Base-by-base conservation (phyloP, 2,113 vertebrate species). In the Gymnorhina tibicen region DNA sequence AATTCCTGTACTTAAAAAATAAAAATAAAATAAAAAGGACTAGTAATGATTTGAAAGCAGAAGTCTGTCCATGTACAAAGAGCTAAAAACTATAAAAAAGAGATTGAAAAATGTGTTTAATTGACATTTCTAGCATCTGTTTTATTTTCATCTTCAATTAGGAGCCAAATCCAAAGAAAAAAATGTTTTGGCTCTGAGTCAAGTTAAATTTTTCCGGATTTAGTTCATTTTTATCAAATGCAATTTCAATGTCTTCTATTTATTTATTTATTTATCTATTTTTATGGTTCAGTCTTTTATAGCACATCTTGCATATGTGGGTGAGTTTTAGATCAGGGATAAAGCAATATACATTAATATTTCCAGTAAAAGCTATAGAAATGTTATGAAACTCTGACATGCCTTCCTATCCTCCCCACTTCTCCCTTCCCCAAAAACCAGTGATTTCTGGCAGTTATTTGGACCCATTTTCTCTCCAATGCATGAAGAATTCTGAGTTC, bases 71-170 rank as follows among this genome's bases (percentile, higher is more conserved):
- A 13, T 59, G 30, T 78, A 60, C 37, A 33, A 94, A 89, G 59
- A 90, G 37, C 18, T 67, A 62, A 66, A 76, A 77, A 80, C 70
- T 63, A 91, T 93, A 32, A 93, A 97, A 97, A 93, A 15, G 49
- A 94, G 73, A 92, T 59, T 85, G 50, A 82, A 92, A 97, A 88
- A 67, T 32, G 21, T 84, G 64, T 62, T 95, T 87, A 96, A 87
- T 62, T 96, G 94, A 87, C 72, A 91, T 96, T 95, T 92, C 64
- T 89, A 95, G 60, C 86, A 78, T 79, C 89, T 96, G 81, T 90
- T 87, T 93, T 97, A 66, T 94, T 97, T 81, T 97, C 72, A 63
- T 91, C 87, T 89, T 87, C 91, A 95, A 75, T 95, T 93, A 95
- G 52, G 44, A 96, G 26, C 47, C 33, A 93, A 95, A 91, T 93